Evolutionary conservation across 2,888 invertebrate species (phyloP), one percentile per base, ranked within the genome.

Genomic region (Beris chalybata): DNA sequence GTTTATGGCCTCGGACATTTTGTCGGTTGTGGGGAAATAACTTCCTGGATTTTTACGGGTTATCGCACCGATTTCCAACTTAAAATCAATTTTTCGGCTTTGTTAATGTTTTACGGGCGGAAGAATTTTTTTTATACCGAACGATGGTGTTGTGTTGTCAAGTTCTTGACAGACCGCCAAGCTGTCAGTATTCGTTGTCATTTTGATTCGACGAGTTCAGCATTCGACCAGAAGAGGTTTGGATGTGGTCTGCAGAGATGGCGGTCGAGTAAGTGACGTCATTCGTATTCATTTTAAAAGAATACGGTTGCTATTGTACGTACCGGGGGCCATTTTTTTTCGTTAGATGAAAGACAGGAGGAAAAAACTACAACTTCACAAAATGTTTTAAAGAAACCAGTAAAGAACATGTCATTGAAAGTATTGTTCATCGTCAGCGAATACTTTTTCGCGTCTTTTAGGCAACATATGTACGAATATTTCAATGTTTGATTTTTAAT

Each of bases 141-240:
- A 54, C 50, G 45, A 64, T 53, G 32, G 64, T 74, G 73, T 73
- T 73, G 73, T 73, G 73, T 73, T 73, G 73, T 73, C 73, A 72
- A 38, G 63, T 71, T 72, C 72, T 70, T 73, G 73, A 72, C 73
- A 68, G 44, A 55, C 48, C 55, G 59, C 29, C 48, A 55, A 55
- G 47, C 32, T 64, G 64, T 64, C 64, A 64, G 15, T 53, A 5
- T 11, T 38, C 38, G 38, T 7, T 38, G 38, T 38, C 38, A 38
- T 22, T 22, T 22, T 3, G 29, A 22, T 15, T 31, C 48, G 48
- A 48, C 59, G 59, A 59, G 31, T 22, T 22, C 22, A 2, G 22
- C 29, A 48, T 29, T 45, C 13, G 30, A 53, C 53, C 53, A 53
- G 31, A 30, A 4, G 1, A 5, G 9, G 38, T 38, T 38, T 38